Evolutionary conservation across 2,797 vertebrate species (phyloP), one percentile per base, ranked within the genome.

Genomic region (Erpetoichthys calabaricus): DNA sequence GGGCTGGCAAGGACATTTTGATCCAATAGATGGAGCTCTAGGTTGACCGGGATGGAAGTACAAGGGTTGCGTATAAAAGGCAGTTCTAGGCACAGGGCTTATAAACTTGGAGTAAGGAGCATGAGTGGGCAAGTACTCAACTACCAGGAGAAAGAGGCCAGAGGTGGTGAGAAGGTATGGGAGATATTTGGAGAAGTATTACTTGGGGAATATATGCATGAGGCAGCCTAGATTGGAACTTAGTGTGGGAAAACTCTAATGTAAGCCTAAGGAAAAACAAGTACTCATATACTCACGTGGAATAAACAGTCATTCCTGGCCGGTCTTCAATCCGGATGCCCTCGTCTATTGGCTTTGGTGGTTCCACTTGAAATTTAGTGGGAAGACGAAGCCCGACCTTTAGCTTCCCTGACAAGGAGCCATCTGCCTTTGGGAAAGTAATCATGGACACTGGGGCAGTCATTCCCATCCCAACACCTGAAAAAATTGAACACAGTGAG

Each of bases 391-490:
- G 80, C 63, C 73, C 81, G 4, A 90, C 86, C 59, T 89, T 87
- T 60, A 95, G 56, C 41, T 84, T 90, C 43, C 88, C 86, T 57
- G 89, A 85, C 47, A 94, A 72, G 43, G 87, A 82, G 1, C 89
- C 87, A 4, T 89, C 86, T 0, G 90, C 89, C 6, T 73, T 68
- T 1, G 89, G 90, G 64, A 87, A 94, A 63, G 89, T 90, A 0
- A 85, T 90, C 60, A 91, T 83, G 60, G 87, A 87, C 51, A 91
- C 64, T 46, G 92, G 91, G 5, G 87, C 75, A 0, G 90, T 88
- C 65, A 88, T 91, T 1, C 91, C 91, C 89, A 97, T 91, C 54
- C 86, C 84, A 47, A 81, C 70, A 9, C 80, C 92, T 95, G 57
- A 3, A 44, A 4, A 45, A 45, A 25, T 25, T 25, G 25, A 25